Evolutionary conservation across 2,888 invertebrate genomes (phyloP), one percentile per base, ranked within the genome.

Genomic region (Agriopis marginaria): DNA sequence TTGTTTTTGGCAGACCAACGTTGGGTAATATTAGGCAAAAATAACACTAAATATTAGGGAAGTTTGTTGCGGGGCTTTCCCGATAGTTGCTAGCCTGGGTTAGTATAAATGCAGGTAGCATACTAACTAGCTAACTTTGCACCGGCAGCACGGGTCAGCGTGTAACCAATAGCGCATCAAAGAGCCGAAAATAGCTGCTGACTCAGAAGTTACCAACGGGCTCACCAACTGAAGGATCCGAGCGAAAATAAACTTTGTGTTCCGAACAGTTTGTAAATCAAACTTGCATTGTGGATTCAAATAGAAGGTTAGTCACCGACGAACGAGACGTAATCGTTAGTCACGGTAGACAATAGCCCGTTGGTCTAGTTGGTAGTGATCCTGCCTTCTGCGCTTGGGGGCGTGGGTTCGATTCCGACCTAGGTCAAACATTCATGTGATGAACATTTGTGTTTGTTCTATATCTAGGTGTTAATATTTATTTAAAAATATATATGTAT

Each of bases 141-240:
- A 66, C 63, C 42, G 53, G 68, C 55, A 66, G 62, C 62, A 66
- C 61, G 62, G 68, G 64, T 63, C 71, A 50, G 63, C 55, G 45
- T 45, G 40, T 61, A 58, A 72, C 70, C 71, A 77, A 79, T 79
- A 77, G 82, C 79, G 83, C 86, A 86, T 86, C 86, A 83, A 86
- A 82, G 78, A 77, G 78, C 84, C 86, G 73, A 82, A 89, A 91
- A 92, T 92, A 92, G 82, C 81, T 71, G 71, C 82, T 92, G 93
- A 93, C 82, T 92, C 91, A 92, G 17, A 55, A 49, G 44, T 47
- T 72, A 75, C 78, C 78, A 77, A 77, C 82, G 77, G 80, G 80
- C 79, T 79, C 79, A 81, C 79, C 79, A 80, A 53, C 55, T 51
- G 63, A 81, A 84, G 81, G 80, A 81, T 82, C 79, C 72, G 74